Conservation (phyloP, 1,140 invertebrate species). For the Bicyclus anynana region DNA sequence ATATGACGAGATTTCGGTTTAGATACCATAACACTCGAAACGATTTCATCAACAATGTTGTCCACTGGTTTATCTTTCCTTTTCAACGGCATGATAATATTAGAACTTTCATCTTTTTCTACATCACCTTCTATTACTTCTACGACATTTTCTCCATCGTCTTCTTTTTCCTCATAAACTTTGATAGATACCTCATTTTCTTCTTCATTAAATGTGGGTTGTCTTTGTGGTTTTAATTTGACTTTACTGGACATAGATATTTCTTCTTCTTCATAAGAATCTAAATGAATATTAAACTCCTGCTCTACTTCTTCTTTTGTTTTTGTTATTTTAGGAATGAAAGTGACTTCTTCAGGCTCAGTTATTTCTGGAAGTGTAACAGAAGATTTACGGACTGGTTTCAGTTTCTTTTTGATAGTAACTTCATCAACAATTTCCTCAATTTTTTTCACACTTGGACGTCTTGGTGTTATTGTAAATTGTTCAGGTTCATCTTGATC, state of each 20-base stretch:
- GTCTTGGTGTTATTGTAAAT: slow-evolving; percentile 77
- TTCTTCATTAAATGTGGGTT: slow-evolving; percentile 84
- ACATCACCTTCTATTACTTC: slow-evolving; percentile 85
- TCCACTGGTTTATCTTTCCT: slow-evolving; percentile 35
- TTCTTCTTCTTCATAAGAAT: slow-evolving; percentile 91
- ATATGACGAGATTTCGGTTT: slow-evolving; percentile 39
- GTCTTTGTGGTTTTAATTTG: slow-evolving; percentile 84
- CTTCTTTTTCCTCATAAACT: slow-evolving; percentile 83
- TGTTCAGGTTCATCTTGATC: slow-evolving; percentile 70
- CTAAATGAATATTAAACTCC: slow-evolving; percentile 89
- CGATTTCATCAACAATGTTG: slow-evolving; percentile 36
- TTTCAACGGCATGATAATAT: slow-evolving; percentile 51
- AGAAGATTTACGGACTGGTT: slow-evolving; percentile 80
- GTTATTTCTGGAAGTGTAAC: slow-evolving; percentile 82
- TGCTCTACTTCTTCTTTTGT: slow-evolving; percentile 91
- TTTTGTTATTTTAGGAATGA: slow-evolving; percentile 83
- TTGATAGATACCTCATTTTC: slow-evolving; percentile 84
- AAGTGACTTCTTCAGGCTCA: slow-evolving; percentile 85
- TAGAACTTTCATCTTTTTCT: slow-evolving; percentile 76
- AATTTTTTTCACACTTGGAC: slow-evolving; percentile 69
- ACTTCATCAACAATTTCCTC: slow-evolving; percentile 86
- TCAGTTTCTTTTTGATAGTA: slow-evolving; percentile 83
- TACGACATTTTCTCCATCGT: slow-evolving; percentile 78
- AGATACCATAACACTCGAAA: slow-evolving; percentile 38
- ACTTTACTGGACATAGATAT: slow-evolving; percentile 90